Conservation (phyloP, 37 sponge, comb jelly and placozoan genomes). For the Theonella swinhoei region DNA sequence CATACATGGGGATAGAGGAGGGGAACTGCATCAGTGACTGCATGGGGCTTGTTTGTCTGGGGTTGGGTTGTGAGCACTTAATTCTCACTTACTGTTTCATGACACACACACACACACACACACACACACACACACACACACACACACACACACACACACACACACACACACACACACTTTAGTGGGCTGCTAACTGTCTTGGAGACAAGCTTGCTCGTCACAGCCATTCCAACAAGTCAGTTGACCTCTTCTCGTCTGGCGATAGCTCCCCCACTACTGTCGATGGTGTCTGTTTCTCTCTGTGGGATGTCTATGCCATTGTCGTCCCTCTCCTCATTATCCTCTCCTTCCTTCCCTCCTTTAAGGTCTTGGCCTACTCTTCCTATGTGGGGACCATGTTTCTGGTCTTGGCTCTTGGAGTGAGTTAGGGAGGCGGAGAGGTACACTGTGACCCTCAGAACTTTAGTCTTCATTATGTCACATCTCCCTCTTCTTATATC, state of each 20-base stretch:
- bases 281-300: slow-evolving; percentile 26
- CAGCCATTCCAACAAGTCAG: background rate
- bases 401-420: slow-evolving; percentile 76
- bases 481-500: background rate
- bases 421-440: slow-evolving; percentile 26
- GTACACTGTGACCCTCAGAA: no score
- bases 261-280: background rate
- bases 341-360: slow-evolving; percentile 84
- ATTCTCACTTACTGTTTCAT: background rate
- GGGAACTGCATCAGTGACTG: background rate
- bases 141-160: slow-evolving; percentile 5
- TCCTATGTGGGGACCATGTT: slow-evolving; percentile 87
- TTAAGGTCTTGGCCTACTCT: slow-evolving; percentile 78
- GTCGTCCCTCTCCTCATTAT: slow-evolving; percentile 77
- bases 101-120: background rate
- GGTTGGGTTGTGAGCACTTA: background rate
- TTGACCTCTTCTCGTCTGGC: background rate
- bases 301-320: slow-evolving; percentile 71
- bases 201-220: background rate
- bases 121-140: background rate
- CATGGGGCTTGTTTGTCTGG: no score
- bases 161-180: background rate
- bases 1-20: background rate
- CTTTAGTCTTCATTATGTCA: no score
- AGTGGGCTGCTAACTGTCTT: slow-evolving; percentile 74